Conservation (phyloP, 2,113 vertebrate species). For the Mormoops blainvillei region DNA sequence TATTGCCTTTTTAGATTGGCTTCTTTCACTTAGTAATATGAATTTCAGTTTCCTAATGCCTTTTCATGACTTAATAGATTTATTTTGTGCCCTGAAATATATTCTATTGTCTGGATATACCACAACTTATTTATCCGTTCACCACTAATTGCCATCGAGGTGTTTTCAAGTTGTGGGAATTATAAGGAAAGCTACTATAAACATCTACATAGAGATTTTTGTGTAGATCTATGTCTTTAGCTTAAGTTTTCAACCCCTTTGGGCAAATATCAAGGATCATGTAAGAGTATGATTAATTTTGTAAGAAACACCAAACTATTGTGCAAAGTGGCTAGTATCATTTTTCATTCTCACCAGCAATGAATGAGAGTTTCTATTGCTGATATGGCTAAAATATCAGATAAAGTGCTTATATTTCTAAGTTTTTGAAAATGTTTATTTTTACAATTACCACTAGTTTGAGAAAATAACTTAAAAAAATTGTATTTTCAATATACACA, state of each 20-base stretch:
- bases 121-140: background rate
- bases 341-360: background rate
- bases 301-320: background rate
- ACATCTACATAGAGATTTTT: background rate
- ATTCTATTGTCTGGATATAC: background rate
- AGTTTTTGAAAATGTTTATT: background rate
- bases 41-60: no score
- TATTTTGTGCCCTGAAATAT: background rate
- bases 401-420: background rate
- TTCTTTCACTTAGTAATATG: background rate
- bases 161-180: background rate
- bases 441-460: background rate
- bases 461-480: background rate
- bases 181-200: background rate
- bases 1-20: background rate
- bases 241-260: background rate
- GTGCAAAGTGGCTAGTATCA: background rate
- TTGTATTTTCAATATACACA: background rate
- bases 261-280: background rate
- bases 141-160: background rate
- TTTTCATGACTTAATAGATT: background rate
- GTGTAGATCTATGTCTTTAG: background rate
- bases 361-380: background rate
- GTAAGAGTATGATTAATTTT: background rate
- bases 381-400: background rate